These are phyloP conservation scores for Steinernema hermaphroditum DNA, from an alignment of 2,888 invertebrate species.

Conservation along the genomic window DNA sequence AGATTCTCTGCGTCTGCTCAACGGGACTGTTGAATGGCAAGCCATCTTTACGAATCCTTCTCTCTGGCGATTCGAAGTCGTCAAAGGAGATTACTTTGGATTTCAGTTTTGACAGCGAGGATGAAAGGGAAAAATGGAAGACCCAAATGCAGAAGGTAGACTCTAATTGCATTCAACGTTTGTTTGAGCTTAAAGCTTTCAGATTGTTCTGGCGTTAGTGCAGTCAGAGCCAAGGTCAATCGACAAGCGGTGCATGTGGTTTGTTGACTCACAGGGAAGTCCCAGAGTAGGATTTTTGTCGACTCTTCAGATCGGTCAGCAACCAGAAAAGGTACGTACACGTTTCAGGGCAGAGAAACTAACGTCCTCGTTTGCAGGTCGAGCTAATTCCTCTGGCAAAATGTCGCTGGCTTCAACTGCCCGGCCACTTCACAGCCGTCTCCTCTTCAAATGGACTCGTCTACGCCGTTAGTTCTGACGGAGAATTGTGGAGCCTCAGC, in stretches of 20 bases:
- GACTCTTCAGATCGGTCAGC: conserved; percentile 4
- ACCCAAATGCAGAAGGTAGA: conserved; percentile 5
- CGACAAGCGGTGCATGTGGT: conserved; percentile 28
- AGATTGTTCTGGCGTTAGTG: conserved; percentile 12
- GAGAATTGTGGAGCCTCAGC: conserved; percentile 4
- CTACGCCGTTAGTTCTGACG: conserved; percentile 7
- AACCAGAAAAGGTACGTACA: conserved; percentile 18
- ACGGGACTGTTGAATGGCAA: not conserved
- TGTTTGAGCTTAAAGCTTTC: not conserved
- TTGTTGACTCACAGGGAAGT: not conserved
- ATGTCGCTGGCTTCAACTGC: conserved; percentile 16
- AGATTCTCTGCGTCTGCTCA: conserved; percentile 4
- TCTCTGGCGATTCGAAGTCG: not conserved
- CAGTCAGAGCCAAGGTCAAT: conserved; percentile 18
- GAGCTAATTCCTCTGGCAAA: not conserved
- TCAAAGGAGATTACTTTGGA: not conserved
- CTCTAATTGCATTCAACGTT: not conserved
- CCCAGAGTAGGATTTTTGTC: conserved; percentile 18
- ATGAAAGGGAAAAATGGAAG: conserved; percentile 19
- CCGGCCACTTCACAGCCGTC: conserved; percentile 8
- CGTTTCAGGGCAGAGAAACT: too few relatives aligned
- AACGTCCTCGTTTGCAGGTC: not conserved
- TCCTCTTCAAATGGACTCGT: conserved; percentile 8
- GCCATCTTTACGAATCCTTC: not conserved
- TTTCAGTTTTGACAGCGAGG: conserved; percentile 23